Conservation (phyloP, 1,140 invertebrate genomes). For the Drosophila teissieri region DNA sequence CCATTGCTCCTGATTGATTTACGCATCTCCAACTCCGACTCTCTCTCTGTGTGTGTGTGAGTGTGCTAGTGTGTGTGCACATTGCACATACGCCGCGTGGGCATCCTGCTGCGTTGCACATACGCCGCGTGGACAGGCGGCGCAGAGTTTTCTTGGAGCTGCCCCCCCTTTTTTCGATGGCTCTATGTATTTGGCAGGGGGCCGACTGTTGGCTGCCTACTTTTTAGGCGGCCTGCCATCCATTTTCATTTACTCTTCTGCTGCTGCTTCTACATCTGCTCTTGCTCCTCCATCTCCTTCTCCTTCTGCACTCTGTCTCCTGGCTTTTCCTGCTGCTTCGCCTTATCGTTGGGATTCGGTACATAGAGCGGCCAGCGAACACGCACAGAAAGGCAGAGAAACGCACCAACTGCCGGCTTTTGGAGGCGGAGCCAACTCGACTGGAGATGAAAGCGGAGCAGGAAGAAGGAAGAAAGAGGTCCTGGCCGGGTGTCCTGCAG, state of each 20-base stretch:
- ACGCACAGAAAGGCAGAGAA: slow-evolving; percentile 18
- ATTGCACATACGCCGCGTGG: slow-evolving; percentile 56
- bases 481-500: not conserved
- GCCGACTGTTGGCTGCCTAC: slow-evolving; percentile 54
- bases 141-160: slow-evolving; percentile 42
- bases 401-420: slow-evolving; percentile 69
- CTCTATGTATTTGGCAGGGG: slow-evolving; percentile 31
- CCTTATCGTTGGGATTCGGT: slow-evolving; percentile 75
- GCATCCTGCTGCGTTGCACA: slow-evolving; percentile 30
- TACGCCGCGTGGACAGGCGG: slow-evolving; percentile 53
- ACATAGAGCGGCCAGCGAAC: slow-evolving; percentile 67
- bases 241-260: slow-evolving; percentile 75
- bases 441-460: slow-evolving; percentile 8
- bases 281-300: no score
- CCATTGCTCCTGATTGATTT: slow-evolving; percentile 39
- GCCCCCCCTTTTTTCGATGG: slow-evolving; percentile 19
- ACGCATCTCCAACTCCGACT: slow-evolving; percentile 6
- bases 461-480: slow-evolving; percentile 3
- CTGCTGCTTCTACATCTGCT: no score
- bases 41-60: not conserved
- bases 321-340: slow-evolving; percentile 39
- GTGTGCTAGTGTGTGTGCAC: not conserved
- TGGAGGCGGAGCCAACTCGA: slow-evolving; percentile 70
- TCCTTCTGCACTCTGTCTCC: slow-evolving; percentile 51
- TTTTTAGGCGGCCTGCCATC: slow-evolving; percentile 76